Evolutionary conservation across 2,797 vertebrate species (phyloP), one percentile per base, ranked within the genome.

Genomic region (Nannoperca obscura): DNA sequence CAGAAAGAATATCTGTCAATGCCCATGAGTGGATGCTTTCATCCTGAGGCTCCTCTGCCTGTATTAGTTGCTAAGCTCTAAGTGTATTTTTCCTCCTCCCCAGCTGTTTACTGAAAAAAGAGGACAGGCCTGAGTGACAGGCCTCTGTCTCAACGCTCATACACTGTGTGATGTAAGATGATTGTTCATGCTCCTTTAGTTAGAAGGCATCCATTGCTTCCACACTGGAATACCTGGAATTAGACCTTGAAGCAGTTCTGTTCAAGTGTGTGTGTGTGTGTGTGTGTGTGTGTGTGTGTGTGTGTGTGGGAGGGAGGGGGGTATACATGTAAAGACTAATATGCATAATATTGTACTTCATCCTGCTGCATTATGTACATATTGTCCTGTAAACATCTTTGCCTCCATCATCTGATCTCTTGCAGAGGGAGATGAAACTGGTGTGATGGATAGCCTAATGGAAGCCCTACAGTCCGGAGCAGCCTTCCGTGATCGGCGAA

Each of bases 371-470:
- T 57, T 62, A 64, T 73, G 57, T 47, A 14, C 1, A 1, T 65
- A 40, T 64, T 61, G 17, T 69, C 14, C 42, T 83, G n/a, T 90
- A 74, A 92, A 81, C 40, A 61, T 3, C 3, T 78, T 44, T 75
- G 20, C 49, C 42, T 76, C 1, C 74, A 42, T 88, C 74, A 57
- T 85, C 12, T 89, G 27, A 65, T 85, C 13, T 78, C 44, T 84
- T 58, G 30, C 95, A 99, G 98, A 99, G 87, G 98, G 98, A 84
- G 97, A 99, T 76, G 98, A 99, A 94, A 99, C 97, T 0, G 98
- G 98, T 15, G 98, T 99, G 94, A 99, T 99, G 98, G 98, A 99
- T 94, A 98, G 97, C 74, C 94, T 99, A 90, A 97, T 99, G 88
- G 98, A 99, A 89, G 98, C 98, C 64, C 91, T 99, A 72, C 97